Evolutionary conservation across 2,888 invertebrate genomes (phyloP).

Genomic region (Ennomos erosarius): DNA sequence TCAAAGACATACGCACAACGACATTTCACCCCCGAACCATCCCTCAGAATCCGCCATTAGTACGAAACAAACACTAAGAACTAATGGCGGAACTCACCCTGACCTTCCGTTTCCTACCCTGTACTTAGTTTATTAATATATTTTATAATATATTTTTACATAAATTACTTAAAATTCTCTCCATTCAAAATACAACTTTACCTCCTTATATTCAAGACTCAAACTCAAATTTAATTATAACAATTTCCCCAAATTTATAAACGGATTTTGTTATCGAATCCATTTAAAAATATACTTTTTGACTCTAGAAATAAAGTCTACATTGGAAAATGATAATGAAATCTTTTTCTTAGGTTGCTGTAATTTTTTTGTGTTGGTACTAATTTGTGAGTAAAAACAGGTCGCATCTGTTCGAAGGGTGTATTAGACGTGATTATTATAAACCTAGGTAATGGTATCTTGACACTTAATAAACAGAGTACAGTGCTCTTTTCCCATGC

Average conservation of each 20-base stretch:
- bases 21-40: conserved; percentile 49
- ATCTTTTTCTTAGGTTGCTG: neutral
- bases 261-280: too few relatives aligned
- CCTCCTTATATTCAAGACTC: fast-evolving
- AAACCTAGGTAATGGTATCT: conserved; percentile 23
- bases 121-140: conserved; percentile 58
- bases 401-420: conserved; percentile 38
- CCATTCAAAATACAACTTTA: conserved; percentile 20
- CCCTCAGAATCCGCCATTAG: conserved; percentile 55
- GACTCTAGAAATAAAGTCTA: neutral
- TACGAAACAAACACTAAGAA: conserved; percentile 52
- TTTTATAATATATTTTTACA: conserved; percentile 55
- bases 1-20: conserved; percentile 35
- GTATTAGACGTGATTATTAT: conserved; percentile 41
- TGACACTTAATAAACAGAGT: neutral
- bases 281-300: neutral
- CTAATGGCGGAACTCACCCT: conserved; percentile 63
- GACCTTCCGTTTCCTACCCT: conserved; percentile 53
- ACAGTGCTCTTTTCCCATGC: too few relatives aligned
- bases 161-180: conserved; percentile 50
- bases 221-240: neutral
- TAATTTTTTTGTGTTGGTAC: conserved; percentile 28
- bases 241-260: too few relatives aligned
- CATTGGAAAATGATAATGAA: neutral
- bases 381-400: conserved; percentile 40